Evolutionary conservation across 2,888 invertebrate species (phyloP).

Genomic region (Rhagonycha fulva): DNA sequence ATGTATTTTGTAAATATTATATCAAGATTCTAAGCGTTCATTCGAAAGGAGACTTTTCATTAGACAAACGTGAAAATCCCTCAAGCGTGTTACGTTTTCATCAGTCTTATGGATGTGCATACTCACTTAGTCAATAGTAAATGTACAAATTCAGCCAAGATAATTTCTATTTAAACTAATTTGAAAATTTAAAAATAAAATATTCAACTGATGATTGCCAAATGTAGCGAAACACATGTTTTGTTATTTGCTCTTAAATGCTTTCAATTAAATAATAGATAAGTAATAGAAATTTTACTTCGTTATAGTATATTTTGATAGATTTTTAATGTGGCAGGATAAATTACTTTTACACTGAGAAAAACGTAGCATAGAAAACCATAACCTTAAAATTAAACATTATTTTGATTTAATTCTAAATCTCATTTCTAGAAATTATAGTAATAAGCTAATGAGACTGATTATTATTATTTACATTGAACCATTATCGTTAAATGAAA

Average conservation of each 20-base stretch:
- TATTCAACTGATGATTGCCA: not conserved
- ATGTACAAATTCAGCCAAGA: not conserved
- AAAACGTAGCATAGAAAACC: too few species aligned
- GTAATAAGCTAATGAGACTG: not conserved
- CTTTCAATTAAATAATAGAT: too few species aligned
- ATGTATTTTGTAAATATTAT: slow-evolving; percentile 13
- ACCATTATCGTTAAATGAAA: not conserved
- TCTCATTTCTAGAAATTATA: not conserved
- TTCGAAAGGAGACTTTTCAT: not conserved
- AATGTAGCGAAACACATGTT: not conserved
- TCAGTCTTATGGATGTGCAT: not conserved
- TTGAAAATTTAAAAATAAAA: not conserved
- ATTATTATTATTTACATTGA: not conserved
- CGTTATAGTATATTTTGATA: too few species aligned
- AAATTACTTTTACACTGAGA: too few species aligned
- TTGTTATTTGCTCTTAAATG: too few species aligned
- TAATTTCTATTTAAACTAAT: too few species aligned
- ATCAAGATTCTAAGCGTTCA: not conserved
- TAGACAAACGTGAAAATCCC: not conserved
- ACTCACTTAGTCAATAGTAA: not conserved
- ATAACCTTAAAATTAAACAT: not conserved
- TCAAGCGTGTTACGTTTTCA: not conserved
- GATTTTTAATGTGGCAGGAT: too few species aligned
- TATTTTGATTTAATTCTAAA: not conserved
- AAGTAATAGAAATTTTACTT: too few species aligned